Base-by-base conservation (phyloP, 23 tunicate genomes). In the Ascidia mentula region DNA sequence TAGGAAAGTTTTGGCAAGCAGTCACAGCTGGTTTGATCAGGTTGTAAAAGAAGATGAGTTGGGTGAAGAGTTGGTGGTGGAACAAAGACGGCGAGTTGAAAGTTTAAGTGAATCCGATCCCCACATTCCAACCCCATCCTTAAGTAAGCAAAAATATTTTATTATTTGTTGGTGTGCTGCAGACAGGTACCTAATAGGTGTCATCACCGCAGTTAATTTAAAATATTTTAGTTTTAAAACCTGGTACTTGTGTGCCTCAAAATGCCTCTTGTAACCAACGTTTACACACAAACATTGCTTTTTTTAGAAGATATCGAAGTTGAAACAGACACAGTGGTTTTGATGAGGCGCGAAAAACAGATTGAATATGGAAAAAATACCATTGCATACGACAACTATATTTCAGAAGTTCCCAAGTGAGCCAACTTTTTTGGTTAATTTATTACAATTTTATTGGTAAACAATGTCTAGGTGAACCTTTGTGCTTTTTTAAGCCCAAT, bases 341-440 rank as follows among this genome's bases (percentile, higher is more conserved):
- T 93, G 38, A 77, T 80, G 81, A 69, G 98, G 7, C 81, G 89
- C 12, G 90, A 93, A 72, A 93, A 93, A 40, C 98, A 93, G 60
- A 88, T 93, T 32, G 89, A 84, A 74, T 93, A 93, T 42, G 98
- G 98, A 39, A 93, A 93, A 72, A 93, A 93, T 37, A 93, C 98
- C 30, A 84, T 93, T 40, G 93, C 89, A 31, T 93, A 93, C 36
- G 89, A 88, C 81, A 84, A 76, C 72, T 93, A 93, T 71, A 39
- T 84, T 0, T 31, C 69, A 72, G 81, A 69, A 69, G 86, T 93
- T 18, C 98, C 93, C 6, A 84, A 79, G 89, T 53, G 24, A 9
- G 65, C 24, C 28, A 9, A 3, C 65, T 5, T 53, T 53, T n/a
- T n/a, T n/a, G n/a, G n/a, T n/a, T n/a, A n/a, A n/a, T n/a, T n/a